These are phyloP conservation scores for Pogonomyrmex californicus DNA, from an alignment of 1,140 invertebrate species.

Conservation along the genomic window DNA sequence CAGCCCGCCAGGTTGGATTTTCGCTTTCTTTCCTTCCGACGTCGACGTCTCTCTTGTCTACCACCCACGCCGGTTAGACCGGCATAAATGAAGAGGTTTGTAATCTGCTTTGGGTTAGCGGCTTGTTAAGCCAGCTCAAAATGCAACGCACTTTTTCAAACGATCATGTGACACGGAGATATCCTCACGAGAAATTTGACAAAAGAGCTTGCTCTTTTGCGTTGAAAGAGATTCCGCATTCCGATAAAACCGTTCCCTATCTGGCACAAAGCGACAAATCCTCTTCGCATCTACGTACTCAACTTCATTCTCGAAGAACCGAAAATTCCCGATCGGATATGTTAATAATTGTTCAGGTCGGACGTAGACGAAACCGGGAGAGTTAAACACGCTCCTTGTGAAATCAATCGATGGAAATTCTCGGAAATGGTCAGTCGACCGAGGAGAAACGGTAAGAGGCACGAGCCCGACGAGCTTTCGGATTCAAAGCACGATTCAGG, in stretches of 20 bases:
- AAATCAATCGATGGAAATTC: conserved; percentile 65
- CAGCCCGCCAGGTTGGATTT: conserved; percentile 42
- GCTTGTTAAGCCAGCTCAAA: conserved; percentile 23
- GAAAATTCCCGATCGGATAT: conserved; percentile 33
- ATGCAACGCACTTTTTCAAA: background rate
- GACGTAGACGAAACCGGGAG: conserved; percentile 14
- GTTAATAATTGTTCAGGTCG: conserved; percentile 59
- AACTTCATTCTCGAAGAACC: conserved; percentile 8
- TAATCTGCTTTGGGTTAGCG: conserved; percentile 59
- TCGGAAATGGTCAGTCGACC: conserved; percentile 66
- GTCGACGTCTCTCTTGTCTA: conserved; percentile 31
- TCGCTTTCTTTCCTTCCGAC: conserved; percentile 38
- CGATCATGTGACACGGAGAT: conserved; percentile 22
- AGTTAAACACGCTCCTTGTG: conserved; percentile 57
- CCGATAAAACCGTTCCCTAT: conserved; percentile 1
- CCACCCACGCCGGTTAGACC: conserved; percentile 63
- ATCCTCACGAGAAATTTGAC: background rate
- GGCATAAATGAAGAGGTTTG: conserved; percentile 54
- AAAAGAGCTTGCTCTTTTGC: background rate
- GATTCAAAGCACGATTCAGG: conserved; percentile 83
- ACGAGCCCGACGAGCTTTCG: conserved; percentile 68
- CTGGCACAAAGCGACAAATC: background rate
- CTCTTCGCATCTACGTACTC: background rate
- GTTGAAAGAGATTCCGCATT: background rate
- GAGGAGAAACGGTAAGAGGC: conserved; percentile 30